These are phyloP conservation scores for Eleginops maclovinus DNA, from an alignment of 2,113 vertebrate species.

Conservation along the genomic window DNA sequence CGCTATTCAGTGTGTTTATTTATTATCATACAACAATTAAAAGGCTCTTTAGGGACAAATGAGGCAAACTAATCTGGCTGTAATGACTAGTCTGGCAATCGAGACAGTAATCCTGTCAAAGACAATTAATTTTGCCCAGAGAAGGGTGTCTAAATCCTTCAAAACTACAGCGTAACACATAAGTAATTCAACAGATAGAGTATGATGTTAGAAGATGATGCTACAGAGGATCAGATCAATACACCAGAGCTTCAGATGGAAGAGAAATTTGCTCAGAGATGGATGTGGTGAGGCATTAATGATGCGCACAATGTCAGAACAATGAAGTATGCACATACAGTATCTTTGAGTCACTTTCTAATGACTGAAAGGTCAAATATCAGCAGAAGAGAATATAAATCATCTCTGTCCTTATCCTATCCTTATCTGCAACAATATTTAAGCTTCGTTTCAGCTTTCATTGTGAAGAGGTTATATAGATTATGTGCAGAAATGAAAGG, in stretches of 20 bases:
- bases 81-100: background rate
- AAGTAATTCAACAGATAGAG: conserved; percentile 16
- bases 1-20: background rate
- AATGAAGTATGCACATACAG: conserved; percentile 38
- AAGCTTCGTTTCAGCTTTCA: background rate
- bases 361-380: conserved; percentile 46
- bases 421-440: too few relatives aligned
- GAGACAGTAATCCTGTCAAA: background rate
- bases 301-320: conserved; percentile 32
- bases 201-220: conserved; percentile 45
- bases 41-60: background rate
- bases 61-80: background rate
- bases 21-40: background rate
- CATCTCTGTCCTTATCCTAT: background rate
- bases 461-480: background rate
- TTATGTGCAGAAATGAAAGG: background rate
- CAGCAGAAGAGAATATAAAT: conserved; percentile 20
- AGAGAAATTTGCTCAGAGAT: conserved; percentile 19
- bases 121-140: background rate
- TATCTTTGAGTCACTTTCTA: conserved; percentile 41
- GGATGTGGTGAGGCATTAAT: conserved; percentile 16
- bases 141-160: background rate
- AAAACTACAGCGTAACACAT: background rate
- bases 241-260: conserved; percentile 20
- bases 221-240: conserved; percentile 45